Base-by-base conservation (phyloP, 2,113 vertebrate species). In the Cyprinodon brontotheroides region DNA sequence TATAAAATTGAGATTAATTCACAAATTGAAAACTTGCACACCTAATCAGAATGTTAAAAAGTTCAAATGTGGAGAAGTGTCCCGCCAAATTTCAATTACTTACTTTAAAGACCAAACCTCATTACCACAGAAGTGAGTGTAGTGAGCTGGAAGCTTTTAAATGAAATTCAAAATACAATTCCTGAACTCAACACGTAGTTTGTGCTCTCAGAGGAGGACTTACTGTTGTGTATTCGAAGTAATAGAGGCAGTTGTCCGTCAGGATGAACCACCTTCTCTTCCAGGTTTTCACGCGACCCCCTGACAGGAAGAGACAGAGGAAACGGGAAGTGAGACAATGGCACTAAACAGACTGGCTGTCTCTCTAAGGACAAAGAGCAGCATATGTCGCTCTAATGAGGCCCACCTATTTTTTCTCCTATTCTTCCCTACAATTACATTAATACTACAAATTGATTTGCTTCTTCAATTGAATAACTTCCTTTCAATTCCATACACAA, bases 191-290 rank as follows among this genome's bases (percentile, higher is more conserved):
- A 57, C 2, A 57, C 15, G n/a, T n/a, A 22, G 62, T 62, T 62
- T 7, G 13, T 0, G 4, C 45, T 72, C 57, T 75, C 38, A 5
- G n/a, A 29, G 3, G 3, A 17, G 0, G 92, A 96, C 97, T 96
- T 87, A 98, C 97, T 41, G 97, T 98, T 47, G 97, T 98, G 90
- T 97, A 98, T 77, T 98, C 97, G 4, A 98, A 98, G 95, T 98
- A 98, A 93, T 98, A 98, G 8, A 98, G 95, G 94, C 97, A 98
- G 94, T 97, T 98, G 92, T 98, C 97, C 0, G 97, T 98, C 85
- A 98, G 93, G 76, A 98, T 98, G 92, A 98, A 98, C 97, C 97
- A 98, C 81, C 97, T 93, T 0, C 97, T 89, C 83, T 97, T 97
- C 97, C 97, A 98, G 1, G 97, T 98, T 94, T 98, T 98, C 80